Evolutionary conservation across 2,113 vertebrate species (phyloP).

Genomic region (Nipponia nippon): DNA sequence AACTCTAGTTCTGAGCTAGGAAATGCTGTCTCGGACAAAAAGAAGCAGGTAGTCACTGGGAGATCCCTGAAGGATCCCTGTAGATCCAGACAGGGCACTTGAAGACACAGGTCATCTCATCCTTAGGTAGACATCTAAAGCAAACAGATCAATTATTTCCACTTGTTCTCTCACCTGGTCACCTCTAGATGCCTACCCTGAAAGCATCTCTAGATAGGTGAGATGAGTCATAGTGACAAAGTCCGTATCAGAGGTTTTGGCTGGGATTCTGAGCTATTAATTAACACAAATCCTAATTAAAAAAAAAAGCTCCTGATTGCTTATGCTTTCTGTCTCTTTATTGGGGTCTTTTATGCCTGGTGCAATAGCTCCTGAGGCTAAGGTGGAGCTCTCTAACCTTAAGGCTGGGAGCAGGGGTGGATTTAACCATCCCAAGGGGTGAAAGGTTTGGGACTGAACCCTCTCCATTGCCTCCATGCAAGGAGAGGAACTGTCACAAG

Average conservation of each 20-base stretch:
- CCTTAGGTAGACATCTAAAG: not conserved
- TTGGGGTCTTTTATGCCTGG: not conserved
- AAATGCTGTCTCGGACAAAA: accelerated
- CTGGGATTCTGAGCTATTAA: not conserved
- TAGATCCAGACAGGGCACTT: not conserved
- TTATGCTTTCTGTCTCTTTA: not conserved
- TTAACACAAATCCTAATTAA: not conserved
- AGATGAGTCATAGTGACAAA: not conserved
- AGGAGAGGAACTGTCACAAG: not conserved
- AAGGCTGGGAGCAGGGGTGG: not conserved
- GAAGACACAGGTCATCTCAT: not conserved
- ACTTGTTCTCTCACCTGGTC: not conserved
- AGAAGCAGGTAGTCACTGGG: not conserved
- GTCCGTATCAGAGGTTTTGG: not conserved
- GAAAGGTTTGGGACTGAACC: not conserved
- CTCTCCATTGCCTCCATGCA: not conserved
- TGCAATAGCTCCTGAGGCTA: not conserved
- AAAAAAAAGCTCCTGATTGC: not conserved
- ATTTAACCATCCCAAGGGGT: not conserved
- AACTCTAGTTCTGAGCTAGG: not conserved
- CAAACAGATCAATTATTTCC: not conserved
- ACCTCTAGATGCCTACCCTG: not conserved
- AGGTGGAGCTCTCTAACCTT: not conserved
- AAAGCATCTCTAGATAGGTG: not conserved
- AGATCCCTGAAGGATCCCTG: not conserved